Evolutionary conservation across 2,888 invertebrate genomes (phyloP).

Genomic region (Tiphia femorata): DNA sequence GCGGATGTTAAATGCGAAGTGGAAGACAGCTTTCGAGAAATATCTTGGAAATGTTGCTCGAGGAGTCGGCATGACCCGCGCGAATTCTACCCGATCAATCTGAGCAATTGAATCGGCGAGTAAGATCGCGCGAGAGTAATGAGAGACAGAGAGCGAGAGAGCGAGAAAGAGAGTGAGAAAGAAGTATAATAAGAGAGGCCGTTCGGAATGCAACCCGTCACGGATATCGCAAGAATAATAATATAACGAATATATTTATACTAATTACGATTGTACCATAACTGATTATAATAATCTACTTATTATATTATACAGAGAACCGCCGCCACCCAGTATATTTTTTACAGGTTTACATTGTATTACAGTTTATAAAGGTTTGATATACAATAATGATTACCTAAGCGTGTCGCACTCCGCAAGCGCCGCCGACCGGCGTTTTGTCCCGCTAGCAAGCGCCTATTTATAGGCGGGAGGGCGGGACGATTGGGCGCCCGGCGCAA

Average conservation of each 20-base stretch:
- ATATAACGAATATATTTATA: constrained; percentile 68
- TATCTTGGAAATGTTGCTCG: too few species aligned
- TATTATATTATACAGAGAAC: constrained; percentile 69
- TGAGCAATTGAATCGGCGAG: too few species aligned
- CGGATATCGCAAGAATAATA: constrained; percentile 62
- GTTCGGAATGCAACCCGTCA: constrained; percentile 33
- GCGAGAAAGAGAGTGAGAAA: constrained; percentile 5
- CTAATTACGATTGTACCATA: constrained; percentile 65
- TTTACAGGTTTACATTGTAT: constrained; percentile 70
- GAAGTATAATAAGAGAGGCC: constrained; percentile 22
- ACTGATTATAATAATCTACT: constrained; percentile 67
- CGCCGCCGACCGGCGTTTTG: constrained; percentile 30
- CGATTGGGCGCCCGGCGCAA: constrained; percentile 31
- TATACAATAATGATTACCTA: constrained; percentile 67
- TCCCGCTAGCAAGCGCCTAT: constrained; percentile 14
- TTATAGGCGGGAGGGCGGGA: constrained; percentile 31
- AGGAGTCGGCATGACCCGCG: too few species aligned
- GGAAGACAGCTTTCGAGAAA: neutral
- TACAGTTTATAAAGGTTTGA: constrained; percentile 70
- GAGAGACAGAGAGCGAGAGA: neutral
- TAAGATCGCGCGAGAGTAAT: neutral
- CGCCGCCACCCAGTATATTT: constrained; percentile 69
- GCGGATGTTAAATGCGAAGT: neutral
- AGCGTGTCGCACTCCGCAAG: constrained; percentile 42
- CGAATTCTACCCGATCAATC: too few species aligned